Evolutionary conservation across 2,888 invertebrate species (phyloP).

Genomic region (Alloplasta piceator): DNA sequence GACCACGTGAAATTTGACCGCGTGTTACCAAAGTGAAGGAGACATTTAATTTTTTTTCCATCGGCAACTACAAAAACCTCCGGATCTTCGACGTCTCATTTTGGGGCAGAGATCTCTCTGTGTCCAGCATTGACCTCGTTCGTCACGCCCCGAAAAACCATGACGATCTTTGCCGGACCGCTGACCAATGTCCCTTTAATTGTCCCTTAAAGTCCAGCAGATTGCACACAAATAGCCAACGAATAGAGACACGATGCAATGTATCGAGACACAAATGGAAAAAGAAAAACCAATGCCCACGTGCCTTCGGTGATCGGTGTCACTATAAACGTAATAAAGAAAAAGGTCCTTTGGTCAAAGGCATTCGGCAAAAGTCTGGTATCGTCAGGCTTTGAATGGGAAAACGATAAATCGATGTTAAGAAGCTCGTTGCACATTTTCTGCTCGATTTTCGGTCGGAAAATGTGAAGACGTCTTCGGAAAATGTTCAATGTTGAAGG

Average conservation of each 20-base stretch:
- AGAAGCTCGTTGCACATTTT: not conserved
- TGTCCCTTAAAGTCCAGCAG: conserved; percentile 65
- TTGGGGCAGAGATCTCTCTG: conserved; percentile 68
- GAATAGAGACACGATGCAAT: conserved; percentile 23
- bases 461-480: no score
- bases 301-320: not conserved
- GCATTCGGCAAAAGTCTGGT: conserved; percentile 40
- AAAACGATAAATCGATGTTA: conserved; percentile 16
- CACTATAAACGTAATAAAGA: not conserved
- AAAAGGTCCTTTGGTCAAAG: conserved; percentile 13
- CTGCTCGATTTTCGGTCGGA: no score
- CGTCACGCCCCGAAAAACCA: conserved; percentile 64
- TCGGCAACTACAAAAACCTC: conserved; percentile 55
- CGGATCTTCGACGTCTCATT: conserved; percentile 77
- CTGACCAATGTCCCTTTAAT: conserved; percentile 72
- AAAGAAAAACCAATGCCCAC: conserved; percentile 3
- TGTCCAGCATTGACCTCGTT: conserved; percentile 13
- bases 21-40: conserved; percentile 21
- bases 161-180: conserved; percentile 63
- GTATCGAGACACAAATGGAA: not conserved
- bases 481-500: no score
- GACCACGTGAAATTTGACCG: not conserved
- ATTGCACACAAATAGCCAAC: conserved; percentile 32
- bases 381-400: not conserved
- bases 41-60: conserved; percentile 55